Evolutionary conservation across 1,140 invertebrate genomes (phyloP).

Genomic region (Drosophila parvula): DNA sequence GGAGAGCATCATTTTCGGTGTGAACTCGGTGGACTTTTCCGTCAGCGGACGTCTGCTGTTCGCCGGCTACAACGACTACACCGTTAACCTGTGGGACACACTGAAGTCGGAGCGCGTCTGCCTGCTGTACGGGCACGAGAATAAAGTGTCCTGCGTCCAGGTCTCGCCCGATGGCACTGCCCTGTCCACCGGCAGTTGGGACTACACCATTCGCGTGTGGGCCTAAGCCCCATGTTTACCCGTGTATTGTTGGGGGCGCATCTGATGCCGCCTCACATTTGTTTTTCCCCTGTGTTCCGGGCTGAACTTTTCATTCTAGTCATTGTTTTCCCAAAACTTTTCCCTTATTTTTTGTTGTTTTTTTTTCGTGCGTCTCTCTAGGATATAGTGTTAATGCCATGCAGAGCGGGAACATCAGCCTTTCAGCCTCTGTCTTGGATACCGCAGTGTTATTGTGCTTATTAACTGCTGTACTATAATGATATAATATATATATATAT

Average conservation of each 20-base stretch:
- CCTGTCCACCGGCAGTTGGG: slow-evolving; percentile 99
- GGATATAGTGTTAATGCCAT: slow-evolving; percentile 17
- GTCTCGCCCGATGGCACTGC: slow-evolving; percentile 99
- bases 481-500: slow-evolving; percentile 31
- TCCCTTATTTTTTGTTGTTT: not conserved
- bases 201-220: slow-evolving; percentile 95
- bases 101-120: slow-evolving; percentile 95
- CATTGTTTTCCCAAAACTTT: slow-evolving; percentile 3
- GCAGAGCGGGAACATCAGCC: not conserved
- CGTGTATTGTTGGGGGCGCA: slow-evolving; percentile 13
- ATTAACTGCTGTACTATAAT: slow-evolving; percentile 43
- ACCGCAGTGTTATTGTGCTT: slow-evolving; percentile 28
- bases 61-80: slow-evolving; percentile 99
- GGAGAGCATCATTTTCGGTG: slow-evolving; percentile 99
- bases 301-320: slow-evolving; percentile 16
- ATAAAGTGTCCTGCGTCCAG: slow-evolving; percentile 96
- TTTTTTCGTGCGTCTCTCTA: slow-evolving; percentile 27
- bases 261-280: slow-evolving; percentile 3
- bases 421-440: slow-evolving; percentile 12
- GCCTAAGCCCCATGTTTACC: slow-evolving; percentile 51
- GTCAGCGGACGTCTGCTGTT: slow-evolving; percentile 97
- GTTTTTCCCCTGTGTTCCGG: too few species aligned
- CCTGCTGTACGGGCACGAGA: slow-evolving; percentile 98
- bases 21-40: slow-evolving; percentile 99
- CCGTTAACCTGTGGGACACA: slow-evolving; percentile 99